Base-by-base conservation (phyloP, 2,888 invertebrate species). In the Sycophila texana region DNA sequence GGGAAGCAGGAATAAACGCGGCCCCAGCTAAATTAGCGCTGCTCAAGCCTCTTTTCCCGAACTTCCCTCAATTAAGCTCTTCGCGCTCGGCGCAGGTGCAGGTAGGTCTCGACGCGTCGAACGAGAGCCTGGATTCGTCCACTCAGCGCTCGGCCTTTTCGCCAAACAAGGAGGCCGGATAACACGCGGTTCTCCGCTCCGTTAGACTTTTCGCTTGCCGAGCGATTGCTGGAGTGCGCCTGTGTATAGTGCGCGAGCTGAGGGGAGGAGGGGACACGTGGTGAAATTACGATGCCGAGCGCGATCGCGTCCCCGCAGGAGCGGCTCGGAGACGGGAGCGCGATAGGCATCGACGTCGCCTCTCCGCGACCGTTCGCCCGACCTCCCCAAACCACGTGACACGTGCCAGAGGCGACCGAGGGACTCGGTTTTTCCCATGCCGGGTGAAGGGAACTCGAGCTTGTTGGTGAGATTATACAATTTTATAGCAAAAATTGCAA, bases 271-370 rank as follows among this genome's bases (percentile, higher is more conserved):
- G 10, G 53, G 65, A 66, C 76, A 79, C 66, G 74, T 67, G 77
- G 51, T 51, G 57, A 79, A 81, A 81, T 81, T 81, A 77, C 79
- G 81, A 81, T 79, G 81, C 81, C 74, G 67, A 66, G 60, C 76
- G 76, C 77, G 81, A 80, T 80, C 74, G 68, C 74, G 70, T 77
- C 77, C 80, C 77, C 77, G 57, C 77, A 80, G 80, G 80, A 80
- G 16, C 66, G 58, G 70, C 72, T 78, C 30, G 61, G 49, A 51
- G 71, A 61, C 20, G 60, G 18, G 2, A 63, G 5, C 60, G n/a
- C 57, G 58, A 81, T 74, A 77, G 81, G 82, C 76, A 81, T 79
- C 60, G 53, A 4, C 39, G 61, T 39, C 51, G 39, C 58, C n/a
- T 39, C 7, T n/a, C 30, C 26, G 58, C 20, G 58, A 13, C 63